Evolutionary conservation across 2,797 vertebrate genomes (phyloP), one percentile per base, ranked within the genome.

Genomic region (Momotus momota): DNA sequence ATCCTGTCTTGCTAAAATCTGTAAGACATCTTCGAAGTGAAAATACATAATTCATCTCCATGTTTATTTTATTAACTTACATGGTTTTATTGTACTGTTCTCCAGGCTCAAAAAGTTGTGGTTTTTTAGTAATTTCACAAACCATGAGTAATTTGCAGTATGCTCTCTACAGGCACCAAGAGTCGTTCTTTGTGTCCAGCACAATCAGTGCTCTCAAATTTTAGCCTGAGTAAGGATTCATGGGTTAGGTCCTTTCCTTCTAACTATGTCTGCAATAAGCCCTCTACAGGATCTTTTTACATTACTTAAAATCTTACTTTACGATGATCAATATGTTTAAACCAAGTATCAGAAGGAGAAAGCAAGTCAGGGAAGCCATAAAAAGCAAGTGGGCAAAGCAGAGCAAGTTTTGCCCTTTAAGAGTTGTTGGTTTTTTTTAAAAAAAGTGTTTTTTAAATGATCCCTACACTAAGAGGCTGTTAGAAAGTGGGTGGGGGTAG

Each of bases 31-130:
- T 86, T 94, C 48, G 62, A 43, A 84, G 49, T 14, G 6, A 57
- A 85, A 91, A 89, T 78, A 64, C 29, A 48, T 84, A 93, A 91
- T 92, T 91, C 61, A 89, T 87, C 61, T 45, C 81, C 72, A 67
- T 87, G 66, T 86, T 93, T 93, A 88, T 93, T 96, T 96, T 90
- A 96, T 91, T 75, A 86, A 88, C 71, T 87, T 87, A 66, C 48
- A 66, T 20, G 21, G 46, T 41, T 93, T 70, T 73, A 88, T 38
- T 64, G 69, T 38, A 65, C 26, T 46, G 75, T 43, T 89, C 58
- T 22, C 35, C 17, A 51, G 3, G 27, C 45, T 67, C 35, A 40
- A 35, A 40, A 85, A 31, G 21, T 2, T 33, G 45, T 55, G 31
- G 40, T 55, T 43, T 71, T 41, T n/a, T 70, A 33, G 41, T 8